phyloP scores from a whole-genome alignment of 1,140 invertebrate genomes.

The Hyphantria cunea region DNA sequence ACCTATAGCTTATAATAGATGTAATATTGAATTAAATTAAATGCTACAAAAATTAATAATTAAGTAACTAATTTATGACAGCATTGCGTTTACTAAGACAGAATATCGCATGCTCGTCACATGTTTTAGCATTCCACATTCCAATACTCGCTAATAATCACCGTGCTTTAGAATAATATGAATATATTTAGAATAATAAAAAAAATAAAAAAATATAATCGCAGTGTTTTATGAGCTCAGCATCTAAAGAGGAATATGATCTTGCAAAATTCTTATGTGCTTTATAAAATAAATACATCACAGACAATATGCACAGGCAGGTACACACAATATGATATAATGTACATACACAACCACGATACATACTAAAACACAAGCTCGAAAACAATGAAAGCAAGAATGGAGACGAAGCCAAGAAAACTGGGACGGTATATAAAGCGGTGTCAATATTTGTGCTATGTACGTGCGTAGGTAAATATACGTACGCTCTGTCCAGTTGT shows the following conservation, averaged over 20 bases:
- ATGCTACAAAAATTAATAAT: too few species aligned
- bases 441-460: conserved; percentile 39
- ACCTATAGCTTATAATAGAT: neutral
- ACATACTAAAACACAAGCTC: conserved; percentile 25
- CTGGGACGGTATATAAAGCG: conserved; percentile 41
- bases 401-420: conserved; percentile 42
- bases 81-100: too few species aligned
- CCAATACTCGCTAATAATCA: neutral
- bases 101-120: too few species aligned
- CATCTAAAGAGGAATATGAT: neutral
- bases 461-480: conserved; percentile 78
- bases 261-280: too few species aligned
- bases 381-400: conserved; percentile 35
- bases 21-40: neutral
- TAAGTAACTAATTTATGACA: too few species aligned
- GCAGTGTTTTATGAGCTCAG: neutral
- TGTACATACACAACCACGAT: conserved; percentile 7
- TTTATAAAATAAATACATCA: too few species aligned
- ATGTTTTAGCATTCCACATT: too few species aligned
- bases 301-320: neutral
- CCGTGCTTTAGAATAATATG: neutral
- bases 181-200: neutral
- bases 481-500: conserved; percentile 93
- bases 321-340: conserved; percentile 1
- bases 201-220: too few species aligned